Evolutionary conservation across 2,888 invertebrate genomes (phyloP).

Genomic region (Oegoconia quadripuncta): DNA sequence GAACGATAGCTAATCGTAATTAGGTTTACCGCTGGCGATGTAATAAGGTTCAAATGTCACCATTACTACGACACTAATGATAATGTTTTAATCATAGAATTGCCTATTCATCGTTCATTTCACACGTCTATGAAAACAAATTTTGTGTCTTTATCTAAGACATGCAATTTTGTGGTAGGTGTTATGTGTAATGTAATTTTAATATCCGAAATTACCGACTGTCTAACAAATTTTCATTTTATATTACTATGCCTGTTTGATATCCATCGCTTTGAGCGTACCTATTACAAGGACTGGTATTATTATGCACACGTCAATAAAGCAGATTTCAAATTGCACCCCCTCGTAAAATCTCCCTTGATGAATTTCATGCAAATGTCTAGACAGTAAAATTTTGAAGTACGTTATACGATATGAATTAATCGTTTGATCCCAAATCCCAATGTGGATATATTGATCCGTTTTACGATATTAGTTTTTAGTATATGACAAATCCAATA

Average conservation of each 20-base stretch:
- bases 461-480: not conserved
- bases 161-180: not conserved
- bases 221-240: too few relatives aligned
- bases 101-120: slow-evolving; percentile 38
- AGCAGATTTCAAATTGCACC: slow-evolving; percentile 37
- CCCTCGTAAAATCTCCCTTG: slow-evolving; percentile 43
- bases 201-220: too few relatives aligned
- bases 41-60: slow-evolving; percentile 11
- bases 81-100: slow-evolving; percentile 25
- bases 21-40: too few relatives aligned
- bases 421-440: slow-evolving; percentile 17
- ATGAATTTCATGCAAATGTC: slow-evolving; percentile 54
- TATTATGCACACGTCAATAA: slow-evolving; percentile 27
- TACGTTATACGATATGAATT: slow-evolving; percentile 20
- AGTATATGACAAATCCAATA: not conserved
- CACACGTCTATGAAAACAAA: slow-evolving; percentile 32
- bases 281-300: too few relatives aligned
- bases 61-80: not conserved
- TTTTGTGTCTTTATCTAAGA: not conserved
- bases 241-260: too few relatives aligned
- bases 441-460: slow-evolving; percentile 5
- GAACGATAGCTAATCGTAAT: too few relatives aligned
- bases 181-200: not conserved
- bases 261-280: too few relatives aligned
- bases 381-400: slow-evolving; percentile 26